Percentiles rank a stretch among this genome's conserved stretches.
Evolutionary conservation across 2,797 vertebrate species (phyloP).

Genomic region (Brotula barbata): DNA sequence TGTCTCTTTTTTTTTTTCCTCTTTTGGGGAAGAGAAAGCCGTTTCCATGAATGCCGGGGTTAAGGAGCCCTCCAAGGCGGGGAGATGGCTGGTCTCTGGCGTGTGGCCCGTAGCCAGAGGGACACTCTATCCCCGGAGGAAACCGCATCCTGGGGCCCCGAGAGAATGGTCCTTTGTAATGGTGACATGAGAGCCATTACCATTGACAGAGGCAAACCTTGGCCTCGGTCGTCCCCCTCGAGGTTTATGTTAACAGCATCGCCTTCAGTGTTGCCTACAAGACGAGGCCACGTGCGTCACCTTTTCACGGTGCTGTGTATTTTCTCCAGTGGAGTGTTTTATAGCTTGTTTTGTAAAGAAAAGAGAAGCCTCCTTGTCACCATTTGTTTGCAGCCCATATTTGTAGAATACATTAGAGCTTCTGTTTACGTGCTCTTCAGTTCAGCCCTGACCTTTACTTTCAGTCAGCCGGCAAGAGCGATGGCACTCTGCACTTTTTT

Average conservation of each 20-base stretch:
- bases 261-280: constrained; percentile 1
- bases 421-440: constrained; percentile 6
- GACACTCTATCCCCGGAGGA: constrained; percentile 70
- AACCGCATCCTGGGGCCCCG: constrained; percentile 67
- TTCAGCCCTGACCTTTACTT: constrained; percentile 22
- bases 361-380: constrained; percentile 39
- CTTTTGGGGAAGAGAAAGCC: background rate
- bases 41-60: constrained; percentile 1
- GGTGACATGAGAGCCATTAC: constrained; percentile 59
- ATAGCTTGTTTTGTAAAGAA: constrained; percentile 56
- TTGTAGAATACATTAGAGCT: constrained; percentile 17
- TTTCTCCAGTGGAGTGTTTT: constrained; percentile 28
- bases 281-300: constrained; percentile 8
- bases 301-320: background rate
- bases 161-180: constrained; percentile 70
- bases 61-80: constrained; percentile 33
- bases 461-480: no score
- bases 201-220: constrained; percentile 54
- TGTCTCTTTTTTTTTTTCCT: no score
- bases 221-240: constrained; percentile 32
- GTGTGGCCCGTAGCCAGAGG: constrained; percentile 51
- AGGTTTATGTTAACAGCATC: constrained; percentile 20
- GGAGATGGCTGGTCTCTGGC: constrained; percentile 30
- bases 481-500: no score
- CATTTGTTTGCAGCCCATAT: constrained; percentile 33